Evolutionary conservation across 1,140 invertebrate genomes (phyloP), one percentile per base, ranked within the genome.

Genomic region (Aporrectodea caliginosa): DNA sequence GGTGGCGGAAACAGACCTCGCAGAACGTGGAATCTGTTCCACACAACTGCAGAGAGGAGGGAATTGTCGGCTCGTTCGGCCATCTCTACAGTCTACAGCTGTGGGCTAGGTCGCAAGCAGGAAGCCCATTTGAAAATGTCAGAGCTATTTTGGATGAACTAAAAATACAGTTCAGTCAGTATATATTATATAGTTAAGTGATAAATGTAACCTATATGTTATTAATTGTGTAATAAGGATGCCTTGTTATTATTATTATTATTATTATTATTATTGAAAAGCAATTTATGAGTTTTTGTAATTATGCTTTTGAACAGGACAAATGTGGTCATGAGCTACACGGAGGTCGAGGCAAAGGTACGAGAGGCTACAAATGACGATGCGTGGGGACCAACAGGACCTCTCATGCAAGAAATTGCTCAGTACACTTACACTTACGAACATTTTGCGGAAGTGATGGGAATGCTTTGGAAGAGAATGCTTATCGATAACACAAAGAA

Each of bases 301-400:
- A 22, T 12, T 58, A 22, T 6, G 6, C 22, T 12, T 58, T 58
- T 58, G 82, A 83, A 30, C 88, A 98, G 97, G 83, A 98, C 98
- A 84, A 99, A 99, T 91, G 96, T 99, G 84, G 97, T 99, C 69
- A 99, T 99, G 97, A 99, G 99, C 90, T 99, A 99, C 88, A 98
- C 98, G 69, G 98, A 99, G 89, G 94, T 97, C 33, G 98, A 99
- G 88, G 94, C 95, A 16, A 99, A 98, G 91, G 98, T 99, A 1
- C 90, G 97, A 72, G 97, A 99, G 90, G 98, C 98, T 31, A 99
- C 98, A 14, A 99, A 98, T 87, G 98, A 99, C 89, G 97, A 99
- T 87, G 93, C 96, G 0, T 99, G 98, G 98, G 97, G 98, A 31
- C 97, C 97, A 73, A 97, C 96, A 77, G 96, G 96, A 85, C 91